A percentile compares a stretch with the other conserved stretches of the same genome.
phyloP scores from a whole-genome alignment of 2,797 vertebrate species.

The Neosilurus mollespiculum region DNA sequence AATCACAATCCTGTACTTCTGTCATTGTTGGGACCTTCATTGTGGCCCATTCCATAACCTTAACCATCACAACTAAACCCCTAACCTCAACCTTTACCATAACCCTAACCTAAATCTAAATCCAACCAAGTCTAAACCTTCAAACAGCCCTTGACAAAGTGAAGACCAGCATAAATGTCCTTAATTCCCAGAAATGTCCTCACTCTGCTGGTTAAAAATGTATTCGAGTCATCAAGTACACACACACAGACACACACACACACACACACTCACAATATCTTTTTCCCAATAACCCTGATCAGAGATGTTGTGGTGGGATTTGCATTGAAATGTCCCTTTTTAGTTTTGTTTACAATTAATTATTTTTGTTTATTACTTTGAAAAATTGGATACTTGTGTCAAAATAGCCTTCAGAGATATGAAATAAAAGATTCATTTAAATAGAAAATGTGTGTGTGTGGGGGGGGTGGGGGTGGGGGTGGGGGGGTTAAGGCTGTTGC shows the following conservation, averaged over 20 bases:
- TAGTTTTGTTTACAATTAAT: constrained; percentile 10
- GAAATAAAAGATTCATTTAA: not conserved
- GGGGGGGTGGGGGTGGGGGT: constrained; percentile 7
- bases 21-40: too few species aligned
- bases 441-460: constrained; percentile 37
- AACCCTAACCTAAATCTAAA: too few species aligned
- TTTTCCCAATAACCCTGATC: not conserved
- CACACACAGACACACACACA: not conserved
- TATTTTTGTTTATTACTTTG: constrained; percentile 4
- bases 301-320: not conserved
- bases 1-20: too few species aligned
- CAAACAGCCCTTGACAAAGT: too few species aligned
- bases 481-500: constrained; percentile 52
- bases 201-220: too few species aligned
- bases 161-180: too few species aligned
- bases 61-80: too few species aligned
- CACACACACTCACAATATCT: not conserved
- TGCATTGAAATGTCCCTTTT: not conserved
- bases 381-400: constrained; percentile 23
- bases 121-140: too few species aligned
- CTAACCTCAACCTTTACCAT: too few species aligned
- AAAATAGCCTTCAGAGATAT: constrained; percentile 29
- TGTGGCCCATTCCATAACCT: too few species aligned
- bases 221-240: too few species aligned
- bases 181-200: too few species aligned